A percentile compares a stretch with the other conserved stretches of the same genome.
These are phyloP conservation scores for Chironomus tepperi DNA, from an alignment of 1,140 invertebrate species.

Conservation along the genomic window DNA sequence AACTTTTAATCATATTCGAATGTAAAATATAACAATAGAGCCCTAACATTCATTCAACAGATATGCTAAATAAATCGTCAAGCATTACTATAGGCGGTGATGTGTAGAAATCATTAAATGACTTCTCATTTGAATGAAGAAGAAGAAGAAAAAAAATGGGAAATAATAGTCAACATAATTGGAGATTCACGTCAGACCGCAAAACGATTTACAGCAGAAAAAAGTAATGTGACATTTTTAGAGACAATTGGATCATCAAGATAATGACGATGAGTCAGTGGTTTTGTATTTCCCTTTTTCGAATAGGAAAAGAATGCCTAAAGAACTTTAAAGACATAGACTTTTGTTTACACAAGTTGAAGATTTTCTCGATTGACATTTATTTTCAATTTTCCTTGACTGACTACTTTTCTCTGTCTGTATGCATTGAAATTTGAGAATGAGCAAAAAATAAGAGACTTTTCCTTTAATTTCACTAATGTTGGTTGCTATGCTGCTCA, in stretches of 20 bases:
- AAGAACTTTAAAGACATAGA: not conserved
- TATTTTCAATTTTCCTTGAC: too few species aligned
- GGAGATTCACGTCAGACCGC: not conserved
- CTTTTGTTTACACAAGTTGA: not conserved
- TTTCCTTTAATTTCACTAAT: too few species aligned
- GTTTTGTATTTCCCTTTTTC: not conserved
- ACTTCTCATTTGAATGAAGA: too few species aligned
- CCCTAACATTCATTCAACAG: too few species aligned
- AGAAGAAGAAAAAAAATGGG: not conserved
- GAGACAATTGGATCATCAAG: slow-evolving; percentile 6
- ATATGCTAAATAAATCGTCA: too few species aligned
- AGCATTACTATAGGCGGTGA: too few species aligned
- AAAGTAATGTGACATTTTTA: not conserved
- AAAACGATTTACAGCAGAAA: not conserved
- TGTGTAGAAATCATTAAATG: too few species aligned
- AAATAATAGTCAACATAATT: not conserved
- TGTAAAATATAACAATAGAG: too few species aligned
- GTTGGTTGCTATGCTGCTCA: not conserved
- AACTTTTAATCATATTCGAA: too few species aligned
- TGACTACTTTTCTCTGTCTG: not conserved
- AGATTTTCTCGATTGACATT: not conserved
- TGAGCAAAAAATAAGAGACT: not conserved
- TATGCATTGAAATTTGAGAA: not conserved
- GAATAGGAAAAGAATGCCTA: not conserved
- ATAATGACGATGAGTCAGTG: not conserved